A percentile compares a stretch with the other conserved stretches of the same genome.
Conservation (phyloP, 37 sponge, comb jelly and placozoan species). For the Geodia barretti region DNA sequence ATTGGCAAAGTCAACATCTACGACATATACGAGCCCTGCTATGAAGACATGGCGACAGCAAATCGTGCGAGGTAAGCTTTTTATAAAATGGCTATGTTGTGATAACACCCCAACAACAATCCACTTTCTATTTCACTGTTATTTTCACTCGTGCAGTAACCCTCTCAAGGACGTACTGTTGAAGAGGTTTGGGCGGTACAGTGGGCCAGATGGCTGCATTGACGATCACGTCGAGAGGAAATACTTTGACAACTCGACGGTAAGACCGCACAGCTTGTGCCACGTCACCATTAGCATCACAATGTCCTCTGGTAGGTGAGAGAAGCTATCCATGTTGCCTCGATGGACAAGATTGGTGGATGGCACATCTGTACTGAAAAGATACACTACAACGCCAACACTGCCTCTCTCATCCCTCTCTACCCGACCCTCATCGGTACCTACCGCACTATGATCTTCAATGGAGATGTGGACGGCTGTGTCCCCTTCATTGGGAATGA, state of each 20-base stretch:
- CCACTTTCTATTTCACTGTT: too few species aligned
- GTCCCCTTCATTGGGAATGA: slow-evolving; percentile 84
- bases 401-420: slow-evolving; percentile 57
- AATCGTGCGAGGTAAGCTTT: slow-evolving; percentile 6
- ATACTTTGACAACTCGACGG: slow-evolving; percentile 55
- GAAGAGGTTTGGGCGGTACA: background rate
- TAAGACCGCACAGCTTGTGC: slow-evolving; percentile 4
- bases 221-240: slow-evolving; percentile 50
- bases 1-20: slow-evolving; percentile 69
- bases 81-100: too few species aligned
- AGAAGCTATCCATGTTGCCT: slow-evolving; percentile 62
- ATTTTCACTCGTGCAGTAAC: slow-evolving; percentile 24
- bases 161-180: slow-evolving; percentile 29
- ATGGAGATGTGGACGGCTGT: slow-evolving; percentile 86
- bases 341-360: slow-evolving; percentile 38
- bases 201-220: slow-evolving; percentile 57
- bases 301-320: slow-evolving; percentile 44
- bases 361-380: slow-evolving; percentile 64
- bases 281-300: background rate
- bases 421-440: slow-evolving; percentile 73
- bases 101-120: too few species aligned
- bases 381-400: slow-evolving; percentile 37
- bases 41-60: background rate
- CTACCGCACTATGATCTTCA: slow-evolving; percentile 78
- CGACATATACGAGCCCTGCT: slow-evolving; percentile 63